Evolutionary conservation across 2,113 vertebrate species (phyloP), one percentile per base, ranked within the genome.

Genomic region (Boulengeromyrus knoepffleri): DNA sequence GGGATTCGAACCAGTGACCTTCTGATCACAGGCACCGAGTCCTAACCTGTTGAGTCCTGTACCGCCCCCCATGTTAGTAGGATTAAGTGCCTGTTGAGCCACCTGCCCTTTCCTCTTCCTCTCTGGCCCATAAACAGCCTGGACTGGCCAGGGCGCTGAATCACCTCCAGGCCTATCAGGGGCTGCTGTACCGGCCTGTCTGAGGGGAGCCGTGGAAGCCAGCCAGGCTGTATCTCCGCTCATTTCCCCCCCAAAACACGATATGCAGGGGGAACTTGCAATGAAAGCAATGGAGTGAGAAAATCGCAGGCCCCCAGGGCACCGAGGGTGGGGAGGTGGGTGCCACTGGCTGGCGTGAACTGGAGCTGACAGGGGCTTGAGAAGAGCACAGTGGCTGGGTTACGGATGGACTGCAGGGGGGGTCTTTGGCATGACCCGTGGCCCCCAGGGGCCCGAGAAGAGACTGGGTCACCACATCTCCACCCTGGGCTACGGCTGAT

Each of bases 221-320:
- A 45, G 39, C 53, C 5, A 42, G 56, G 52, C 36, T 17, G 9
- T 36, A 12, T 39, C 49, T 88, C 53, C 12, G 7, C 27, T 62
- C n/a, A n/a, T 58, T 88, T 46, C 58, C 6, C 7, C 52, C 86
- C 86, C 3, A 24, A 62, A 88, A 62, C 2, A 2, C 27, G 53
- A n/a, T 2, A 53, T 58, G 53, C 9, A 0, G 87, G 15, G 39
- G 39, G 15, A 8, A 12, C 15, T 10, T 62, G 39, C 39, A 21
- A 62, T 62, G 87, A 42, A 88, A 88, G 13, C 53, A 36, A 62
- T 24, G 45, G 87, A 88, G 36, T 62, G 52, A 88, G 52, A 88
- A 62, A 21, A 27, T 62, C 49, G 0, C 31, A 24, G 87, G 5
- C n/a, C 70, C 52, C 50, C 24, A 17, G 24, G 50, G 85, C n/a